Conservation (phyloP, 2,888 invertebrate genomes). For the Biston stratarius region DNA sequence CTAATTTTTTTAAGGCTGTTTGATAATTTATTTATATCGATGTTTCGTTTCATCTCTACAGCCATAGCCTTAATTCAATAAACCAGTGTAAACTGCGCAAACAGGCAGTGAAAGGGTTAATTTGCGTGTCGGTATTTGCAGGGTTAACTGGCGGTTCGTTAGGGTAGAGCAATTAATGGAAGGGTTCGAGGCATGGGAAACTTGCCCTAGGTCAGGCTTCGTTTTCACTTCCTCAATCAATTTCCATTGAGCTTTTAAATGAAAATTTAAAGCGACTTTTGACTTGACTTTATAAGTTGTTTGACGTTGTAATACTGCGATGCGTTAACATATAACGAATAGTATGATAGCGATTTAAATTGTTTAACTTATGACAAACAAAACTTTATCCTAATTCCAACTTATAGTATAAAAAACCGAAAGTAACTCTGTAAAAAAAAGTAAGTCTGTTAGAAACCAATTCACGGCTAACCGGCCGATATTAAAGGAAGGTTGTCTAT, state of each 20-base stretch:
- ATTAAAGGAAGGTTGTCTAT: too few species aligned
- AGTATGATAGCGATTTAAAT: too few species aligned
- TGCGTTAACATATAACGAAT: background rate
- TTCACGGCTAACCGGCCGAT: too few species aligned
- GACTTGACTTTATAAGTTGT: conserved; percentile 11
- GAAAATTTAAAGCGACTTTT: conserved; percentile 21
- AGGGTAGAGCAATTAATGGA: conserved; percentile 80
- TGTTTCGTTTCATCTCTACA: conserved; percentile 45
- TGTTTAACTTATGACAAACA: too few species aligned
- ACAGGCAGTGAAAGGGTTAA: conserved; percentile 84
- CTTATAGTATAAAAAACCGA: too few species aligned
- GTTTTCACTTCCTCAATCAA: conserved; percentile 40
- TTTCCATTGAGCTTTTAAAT: conserved; percentile 34
- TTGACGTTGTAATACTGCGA: conserved; percentile 12
- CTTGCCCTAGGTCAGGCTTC: conserved; percentile 76
- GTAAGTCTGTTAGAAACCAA: too few species aligned
- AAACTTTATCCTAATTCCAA: too few species aligned
- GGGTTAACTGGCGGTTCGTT: conserved; percentile 84
- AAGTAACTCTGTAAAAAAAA: too few species aligned
- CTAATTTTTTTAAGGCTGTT: too few species aligned
- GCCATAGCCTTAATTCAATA: conserved; percentile 81
- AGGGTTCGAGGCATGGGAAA: conserved; percentile 80
- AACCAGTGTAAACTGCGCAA: conserved; percentile 80
- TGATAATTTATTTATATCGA: conserved; percentile 38
- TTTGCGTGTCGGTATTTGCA: conserved; percentile 82